Evolutionary conservation across 1,140 invertebrate genomes (phyloP).

Genomic region (Halesus radiatus): DNA sequence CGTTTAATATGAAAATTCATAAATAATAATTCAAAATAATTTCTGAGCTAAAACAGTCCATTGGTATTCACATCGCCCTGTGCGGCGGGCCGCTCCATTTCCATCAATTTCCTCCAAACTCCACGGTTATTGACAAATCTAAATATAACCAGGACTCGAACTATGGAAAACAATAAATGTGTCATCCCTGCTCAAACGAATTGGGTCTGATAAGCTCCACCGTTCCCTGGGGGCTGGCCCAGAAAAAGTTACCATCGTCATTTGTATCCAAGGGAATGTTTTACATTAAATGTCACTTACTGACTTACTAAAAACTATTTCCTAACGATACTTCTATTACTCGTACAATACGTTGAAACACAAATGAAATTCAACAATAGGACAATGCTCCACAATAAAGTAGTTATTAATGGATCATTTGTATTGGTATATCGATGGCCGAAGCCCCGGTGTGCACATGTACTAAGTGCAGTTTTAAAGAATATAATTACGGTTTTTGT

Average conservation of each 20-base stretch:
- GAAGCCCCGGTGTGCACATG: no score
- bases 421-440: no score
- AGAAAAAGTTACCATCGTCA: not conserved
- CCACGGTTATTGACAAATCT: conserved; percentile 19
- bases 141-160: conserved; percentile 17
- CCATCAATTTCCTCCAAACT: conserved; percentile 2
- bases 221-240: not conserved
- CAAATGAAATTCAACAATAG: no score
- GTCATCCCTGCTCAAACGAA: conserved; percentile 51
- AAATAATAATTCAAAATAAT: not conserved
- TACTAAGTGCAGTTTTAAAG: no score
- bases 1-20: no score
- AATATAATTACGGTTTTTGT: no score
- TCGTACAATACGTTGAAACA: no score
- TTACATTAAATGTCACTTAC: no score
- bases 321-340: no score
- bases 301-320: no score
- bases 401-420: no score
- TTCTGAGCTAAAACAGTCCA: not conserved
- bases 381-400: no score
- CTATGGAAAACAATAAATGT: conserved; percentile 54
- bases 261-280: not conserved
- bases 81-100: not conserved
- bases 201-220: conserved; percentile 19
- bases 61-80: not conserved